Evolutionary conservation across 2,113 vertebrate genomes (phyloP).

Genomic region (Phoxinus phoxinus): DNA sequence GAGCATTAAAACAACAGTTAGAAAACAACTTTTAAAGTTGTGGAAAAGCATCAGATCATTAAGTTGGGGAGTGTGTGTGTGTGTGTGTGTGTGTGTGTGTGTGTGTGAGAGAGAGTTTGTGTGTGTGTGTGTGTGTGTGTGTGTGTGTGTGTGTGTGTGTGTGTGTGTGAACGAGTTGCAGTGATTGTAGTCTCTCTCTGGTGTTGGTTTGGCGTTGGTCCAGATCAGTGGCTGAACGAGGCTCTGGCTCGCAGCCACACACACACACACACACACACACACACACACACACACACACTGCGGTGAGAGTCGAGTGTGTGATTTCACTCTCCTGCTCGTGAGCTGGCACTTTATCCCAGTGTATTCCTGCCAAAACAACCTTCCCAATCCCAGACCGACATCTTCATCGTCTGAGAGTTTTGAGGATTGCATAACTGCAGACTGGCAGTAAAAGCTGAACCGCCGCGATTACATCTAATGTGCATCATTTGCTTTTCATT

Average conservation of each 20-base stretch:
- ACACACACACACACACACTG: neutral
- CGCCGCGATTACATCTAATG: neutral
- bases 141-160: constrained; percentile 18
- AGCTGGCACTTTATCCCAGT: too few species aligned
- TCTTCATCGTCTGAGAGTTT: neutral
- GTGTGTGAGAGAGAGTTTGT: too few species aligned
- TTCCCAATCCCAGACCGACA: neutral
- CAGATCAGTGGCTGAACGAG: constrained; percentile 35
- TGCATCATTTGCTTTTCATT: neutral
- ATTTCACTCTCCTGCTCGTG: constrained; percentile 28
- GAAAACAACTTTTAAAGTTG: too few species aligned
- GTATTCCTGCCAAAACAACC: neutral
- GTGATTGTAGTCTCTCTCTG: neutral
- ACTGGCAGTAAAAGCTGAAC: neutral
- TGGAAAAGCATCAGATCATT: too few species aligned
- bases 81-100: constrained; percentile 18
- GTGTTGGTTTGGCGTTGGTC: constrained; percentile 22
- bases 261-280: too few species aligned
- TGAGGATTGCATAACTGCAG: neutral
- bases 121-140: neutral
- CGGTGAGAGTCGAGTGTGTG: constrained; percentile 26
- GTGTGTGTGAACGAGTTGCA: neutral
- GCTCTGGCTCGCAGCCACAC: neutral
- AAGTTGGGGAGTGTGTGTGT: neutral
- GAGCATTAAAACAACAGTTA: neutral